A percentile compares a stretch with the other conserved stretches of the same genome.
Conservation (phyloP, 2,888 invertebrate species). For the Campaea margaritaria region DNA sequence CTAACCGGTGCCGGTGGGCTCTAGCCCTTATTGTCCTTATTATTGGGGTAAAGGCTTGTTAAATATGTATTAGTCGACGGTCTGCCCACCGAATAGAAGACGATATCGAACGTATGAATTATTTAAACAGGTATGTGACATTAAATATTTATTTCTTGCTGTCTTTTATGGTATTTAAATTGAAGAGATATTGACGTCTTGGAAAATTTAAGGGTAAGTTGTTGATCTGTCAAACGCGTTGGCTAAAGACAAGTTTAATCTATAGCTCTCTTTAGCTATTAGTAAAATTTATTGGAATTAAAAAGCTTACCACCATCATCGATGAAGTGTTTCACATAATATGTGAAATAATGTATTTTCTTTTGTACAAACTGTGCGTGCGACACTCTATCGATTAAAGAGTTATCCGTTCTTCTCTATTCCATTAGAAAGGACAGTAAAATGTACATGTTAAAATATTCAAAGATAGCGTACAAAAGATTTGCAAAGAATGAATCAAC, state of each 20-base stretch:
- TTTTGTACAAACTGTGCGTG: no score
- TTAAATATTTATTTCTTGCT: constrained; percentile 54
- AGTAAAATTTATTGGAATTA: no score
- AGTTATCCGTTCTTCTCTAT: no score
- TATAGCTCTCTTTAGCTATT: no score
- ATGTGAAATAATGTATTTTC: no score
- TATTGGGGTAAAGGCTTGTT: constrained; percentile 53
- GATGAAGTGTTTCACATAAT: no score
- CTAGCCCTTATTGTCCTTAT: constrained; percentile 58
- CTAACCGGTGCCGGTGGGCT: constrained; percentile 17
- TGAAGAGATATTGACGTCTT: constrained; percentile 14
- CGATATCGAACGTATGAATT: constrained; percentile 35
- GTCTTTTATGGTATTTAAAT: constrained; percentile 37
- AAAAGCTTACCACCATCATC: no score
- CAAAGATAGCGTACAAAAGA: constrained; percentile 22
- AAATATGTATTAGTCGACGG: constrained; percentile 50
- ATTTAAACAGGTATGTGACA: constrained; percentile 54
- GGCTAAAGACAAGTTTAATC: no score
- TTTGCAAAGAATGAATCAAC: constrained; percentile 40
- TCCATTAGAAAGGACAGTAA: no score
- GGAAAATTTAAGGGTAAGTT: constrained; percentile 8
- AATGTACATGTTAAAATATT: constrained; percentile 16
- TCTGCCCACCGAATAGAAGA: constrained; percentile 53
- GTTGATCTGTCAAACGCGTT: neutral
- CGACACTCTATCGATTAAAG: no score